Evolutionary conservation across 2,113 vertebrate genomes (phyloP), one percentile per base, ranked within the genome.

Genomic region (Struthio camelus): DNA sequence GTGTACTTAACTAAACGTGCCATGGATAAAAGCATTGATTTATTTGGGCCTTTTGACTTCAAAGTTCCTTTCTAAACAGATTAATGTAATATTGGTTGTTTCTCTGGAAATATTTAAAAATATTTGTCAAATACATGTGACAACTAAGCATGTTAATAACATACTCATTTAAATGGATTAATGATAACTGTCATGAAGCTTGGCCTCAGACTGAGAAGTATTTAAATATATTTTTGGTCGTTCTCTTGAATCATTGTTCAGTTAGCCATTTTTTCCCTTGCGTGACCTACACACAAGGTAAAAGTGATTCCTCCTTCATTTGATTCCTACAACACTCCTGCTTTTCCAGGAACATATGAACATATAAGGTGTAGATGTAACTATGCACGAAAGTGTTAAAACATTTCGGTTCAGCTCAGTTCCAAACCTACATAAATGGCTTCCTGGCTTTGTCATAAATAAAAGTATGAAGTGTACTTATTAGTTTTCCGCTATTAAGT

Each of bases 1-100:
- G 32, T 24, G 27, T 72, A 64, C 48, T 62, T 76, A 56, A 85
- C 20, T 79, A 77, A 54, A 91, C 89, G 48, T 72, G 23, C 23
- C 4, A 4, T 36, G 56, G 61, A 67, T 48, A 79, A 34, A 77
- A 61, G 32, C 51, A 72, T 8, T 24, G 44, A 17, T 23, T 72
- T 76, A 56, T 93, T 79, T 94, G 1, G 5, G 23, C n/a, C 46
- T 89, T 92, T 86, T 85, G 79, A 38, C 44, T 90, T 92, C 2
- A 7, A 91, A 76, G 36, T 76, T 87, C 5, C 11, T 54, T 91
- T 85, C 22, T 67, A 85, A 85, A n/a, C 13, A 89, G 66, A 85
- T 65, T 91, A 81, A 87, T 80, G 89, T 85, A 95, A 79, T 85
- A 77, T 70, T 93, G 36, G 24, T 80, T 87, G 36, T 87, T 87